Conservation (phyloP, 37 sponge, comb jelly and placozoan genomes). For the Lycopodina hypogea region DNA sequence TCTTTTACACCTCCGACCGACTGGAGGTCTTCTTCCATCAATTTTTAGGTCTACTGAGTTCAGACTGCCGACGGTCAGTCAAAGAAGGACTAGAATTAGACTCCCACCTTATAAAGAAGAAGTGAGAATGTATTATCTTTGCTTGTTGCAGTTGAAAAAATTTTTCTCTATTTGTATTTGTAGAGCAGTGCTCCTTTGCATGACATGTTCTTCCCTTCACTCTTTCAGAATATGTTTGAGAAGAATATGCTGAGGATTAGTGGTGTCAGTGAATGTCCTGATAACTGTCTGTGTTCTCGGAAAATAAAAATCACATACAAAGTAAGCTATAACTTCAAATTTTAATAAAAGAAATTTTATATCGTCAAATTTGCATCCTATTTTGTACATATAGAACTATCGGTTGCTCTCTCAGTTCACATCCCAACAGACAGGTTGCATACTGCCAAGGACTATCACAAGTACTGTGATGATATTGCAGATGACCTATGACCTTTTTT, state of each 20-base stretch:
- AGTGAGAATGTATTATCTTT: not conserved
- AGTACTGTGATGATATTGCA: constrained; percentile 4
- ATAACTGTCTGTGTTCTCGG: constrained; percentile 69
- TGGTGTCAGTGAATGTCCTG: constrained; percentile 74
- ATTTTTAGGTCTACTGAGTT: too few species aligned
- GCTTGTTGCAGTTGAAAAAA: not conserved
- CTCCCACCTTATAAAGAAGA: not conserved
- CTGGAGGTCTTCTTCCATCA: too few species aligned
- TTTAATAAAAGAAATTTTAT: not conserved
- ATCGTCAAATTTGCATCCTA: not conserved
- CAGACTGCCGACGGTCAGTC: too few species aligned
- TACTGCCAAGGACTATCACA: constrained; percentile 67
- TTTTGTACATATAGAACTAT: constrained; percentile 46
- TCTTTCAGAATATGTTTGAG: not conserved
- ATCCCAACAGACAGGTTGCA: constrained; percentile 73
- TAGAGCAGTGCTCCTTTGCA: too few species aligned
- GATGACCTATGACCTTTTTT: not conserved
- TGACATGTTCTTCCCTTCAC: too few species aligned
- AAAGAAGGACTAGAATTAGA: not conserved
- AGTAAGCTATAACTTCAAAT: constrained; percentile 21
- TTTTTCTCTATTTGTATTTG: not conserved
- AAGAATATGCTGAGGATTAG: constrained; percentile 2
- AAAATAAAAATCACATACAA: constrained; percentile 54
- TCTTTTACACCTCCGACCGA: too few species aligned
- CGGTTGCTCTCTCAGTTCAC: constrained; percentile 75